A percentile compares a stretch with the other conserved stretches of the same genome.
These are phyloP conservation scores for Ochlodes sylvanus DNA, from an alignment of 2,888 invertebrate species.

Conservation along the genomic window DNA sequence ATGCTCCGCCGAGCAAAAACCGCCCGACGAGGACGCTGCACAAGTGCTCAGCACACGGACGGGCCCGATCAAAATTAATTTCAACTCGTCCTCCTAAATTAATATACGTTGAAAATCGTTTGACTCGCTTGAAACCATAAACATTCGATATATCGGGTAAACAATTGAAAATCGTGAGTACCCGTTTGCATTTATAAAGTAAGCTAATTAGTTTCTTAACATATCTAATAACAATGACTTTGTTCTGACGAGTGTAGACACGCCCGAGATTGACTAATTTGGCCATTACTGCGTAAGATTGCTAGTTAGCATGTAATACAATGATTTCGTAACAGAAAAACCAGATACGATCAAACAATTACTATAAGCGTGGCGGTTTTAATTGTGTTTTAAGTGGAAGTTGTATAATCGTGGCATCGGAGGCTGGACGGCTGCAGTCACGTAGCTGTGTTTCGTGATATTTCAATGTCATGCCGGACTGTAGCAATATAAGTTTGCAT, in stretches of 20 bases:
- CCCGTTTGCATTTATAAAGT: too few species aligned
- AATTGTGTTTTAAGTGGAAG: slow-evolving; percentile 43
- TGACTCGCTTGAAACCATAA: too few species aligned
- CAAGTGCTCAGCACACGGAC: slow-evolving; percentile 54
- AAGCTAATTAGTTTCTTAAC: neutral
- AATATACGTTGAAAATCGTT: slow-evolving; percentile 9
- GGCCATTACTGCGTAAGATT: neutral
- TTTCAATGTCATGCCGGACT: slow-evolving; percentile 41
- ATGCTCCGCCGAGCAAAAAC: slow-evolving; percentile 64
- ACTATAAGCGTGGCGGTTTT: slow-evolving; percentile 40
- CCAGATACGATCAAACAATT: slow-evolving; percentile 37
- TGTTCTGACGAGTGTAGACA: neutral
- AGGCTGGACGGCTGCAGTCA: slow-evolving; percentile 25
- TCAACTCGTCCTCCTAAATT: slow-evolving; percentile 26
- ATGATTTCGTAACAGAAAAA: slow-evolving; percentile 30
- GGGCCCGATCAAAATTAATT: slow-evolving; percentile 61
- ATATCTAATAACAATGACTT: neutral
- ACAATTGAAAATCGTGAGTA: too few species aligned
- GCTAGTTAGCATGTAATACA: slow-evolving; percentile 32
- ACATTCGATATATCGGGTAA: too few species aligned
- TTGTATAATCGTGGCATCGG: slow-evolving; percentile 39
- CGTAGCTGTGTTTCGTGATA: slow-evolving; percentile 40
- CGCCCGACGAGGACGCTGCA: slow-evolving; percentile 52
- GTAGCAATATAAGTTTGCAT: slow-evolving; percentile 24
- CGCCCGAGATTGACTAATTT: slow-evolving; percentile 3